Evolutionary conservation across 2,113 vertebrate species (phyloP), one percentile per base, ranked within the genome.

Genomic region (Abramis brama): DNA sequence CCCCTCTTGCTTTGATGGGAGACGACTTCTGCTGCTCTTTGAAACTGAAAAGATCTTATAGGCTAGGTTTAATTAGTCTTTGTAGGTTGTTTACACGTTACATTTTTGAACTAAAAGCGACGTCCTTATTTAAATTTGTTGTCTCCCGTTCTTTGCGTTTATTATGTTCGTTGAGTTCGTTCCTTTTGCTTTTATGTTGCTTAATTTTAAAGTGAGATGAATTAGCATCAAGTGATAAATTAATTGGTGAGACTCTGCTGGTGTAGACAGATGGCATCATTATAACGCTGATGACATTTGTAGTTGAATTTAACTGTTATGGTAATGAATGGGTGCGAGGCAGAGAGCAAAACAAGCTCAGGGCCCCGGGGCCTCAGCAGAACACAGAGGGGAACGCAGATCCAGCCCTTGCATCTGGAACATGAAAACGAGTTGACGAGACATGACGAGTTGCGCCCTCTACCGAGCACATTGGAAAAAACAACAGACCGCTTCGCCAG

Each of bases 261-360:
- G 39, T 36, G 73, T 60, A 84, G 75, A 86, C 85, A 86, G 60
- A 84, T 84, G 82, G 47, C 64, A 64, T 60, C 82, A 71, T 86
- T 81, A 81, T 43, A 80, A n/a, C 77, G 59, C 76, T 84, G 85
- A 81, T 80, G 87, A 84, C 76, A 86, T 87, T 87, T 86, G 85
- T 86, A 76, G 79, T 82, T 87, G 71, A 57, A 84, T 86, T 68
- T 73, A 88, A 87, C 85, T 77, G 77, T 84, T 88, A 73, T 84
- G 85, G 78, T 81, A 84, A 86, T 87, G 85, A 82, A 60, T 76
- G 60, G 75, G 73, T 78, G 76, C 55, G 79, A 82, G 68, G 76
- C 76, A 77, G 36, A 64, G 60, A 81, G 59, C 82, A 84, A 86
- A 88, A 88, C 80, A 86, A 88, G 25, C 76, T 27, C 30, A 50